Evolutionary conservation across 2,797 vertebrate genomes (phyloP), one percentile per base, ranked within the genome.

Genomic region (Balearica regulorum): DNA sequence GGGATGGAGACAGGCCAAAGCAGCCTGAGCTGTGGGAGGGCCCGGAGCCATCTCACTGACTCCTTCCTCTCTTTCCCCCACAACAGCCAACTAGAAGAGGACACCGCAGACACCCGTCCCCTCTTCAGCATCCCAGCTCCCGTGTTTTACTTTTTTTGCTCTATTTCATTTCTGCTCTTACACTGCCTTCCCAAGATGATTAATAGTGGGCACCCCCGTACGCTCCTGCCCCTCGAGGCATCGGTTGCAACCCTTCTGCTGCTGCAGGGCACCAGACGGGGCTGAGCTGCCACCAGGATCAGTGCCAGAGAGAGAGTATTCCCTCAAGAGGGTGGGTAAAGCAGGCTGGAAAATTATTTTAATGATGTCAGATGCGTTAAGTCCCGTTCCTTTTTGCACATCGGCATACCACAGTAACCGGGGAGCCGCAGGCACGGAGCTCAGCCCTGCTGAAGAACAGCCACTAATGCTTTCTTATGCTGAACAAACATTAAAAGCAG

Each of bases 401-500:
- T 43, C 16, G 43, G 16, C 43, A 43, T 16, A 14, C 64, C 3
- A 0, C 41, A 78, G 58, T 65, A 68, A 16, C 20, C 10, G 8
- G 44, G 35, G n/a, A 39, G 33, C 6, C 1, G 28, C 41, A 83
- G 13, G 21, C 5, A 0, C 41, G 33, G 48, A 60, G n/a, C 91
- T 92, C 68, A 31, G 33, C 51, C 72, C 51, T n/a, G 89, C 62
- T 89, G 65, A 75, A 65, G 57, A 83, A 70, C 0, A 72, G 51
- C 79, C 33, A 17, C 35, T 90, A 66, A 80, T 5, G 53, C 68
- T 89, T 96, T 35, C 79, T 83, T 53, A 44, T 8, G 17, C 72
- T 54, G 33, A 88, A 62, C 0, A 0, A 94, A 65, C 25, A 94
- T 91, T 93, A 83, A 95, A 93, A 41, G 68, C 89, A 96, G 89